Base-by-base conservation (phyloP, 2,888 invertebrate genomes). In the Athalia cordata region DNA sequence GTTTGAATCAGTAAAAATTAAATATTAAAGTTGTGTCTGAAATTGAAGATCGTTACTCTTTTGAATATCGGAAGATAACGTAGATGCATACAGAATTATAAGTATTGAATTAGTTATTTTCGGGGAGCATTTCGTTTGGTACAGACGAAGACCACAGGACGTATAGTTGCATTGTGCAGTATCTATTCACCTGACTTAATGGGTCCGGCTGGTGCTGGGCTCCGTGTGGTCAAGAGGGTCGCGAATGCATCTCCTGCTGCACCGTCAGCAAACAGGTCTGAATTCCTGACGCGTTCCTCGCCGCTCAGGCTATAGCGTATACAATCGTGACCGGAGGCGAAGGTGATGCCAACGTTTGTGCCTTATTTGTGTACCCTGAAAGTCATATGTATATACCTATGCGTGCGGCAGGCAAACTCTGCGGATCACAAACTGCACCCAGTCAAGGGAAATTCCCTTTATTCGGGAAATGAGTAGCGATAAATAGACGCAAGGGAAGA, bases 201-300 rank as follows among this genome's bases (percentile, higher is more conserved):
- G 68, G 68, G 4, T 47, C 64, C 43, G 52, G n/a, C 43, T 11
- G 9, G 4, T 6, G 57, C 13, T 47, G 55, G 70, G 45, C 29
- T 13, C 9, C 52, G 67, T 57, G 70, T 57, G 70, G 70, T 57
- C 70, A 70, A 70, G 70, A 68, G 70, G 57, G 70, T 70, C 57
- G 70, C 70, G 70, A 70, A 70, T 70, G 70, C 70, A 70, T 47
- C 70, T 57, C 47, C 59, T 4, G 4, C 49, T 49, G 66, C 64
- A n/a, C 57, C 70, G 59, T 70, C 70, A 72, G 72, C 57, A 72
- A 59, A 72, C 72, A 57, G 57, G 72, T 72, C 57, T 72, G 72
- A 72, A 72, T 72, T 72, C 72, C 72, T 72, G n/a, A 59, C 70
- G 57, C 59, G 70, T 8, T 72, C 13, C 59, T 45, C 47, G 45